Conservation (phyloP, 2,797 vertebrate genomes). For the Emydoidea blandingii region DNA sequence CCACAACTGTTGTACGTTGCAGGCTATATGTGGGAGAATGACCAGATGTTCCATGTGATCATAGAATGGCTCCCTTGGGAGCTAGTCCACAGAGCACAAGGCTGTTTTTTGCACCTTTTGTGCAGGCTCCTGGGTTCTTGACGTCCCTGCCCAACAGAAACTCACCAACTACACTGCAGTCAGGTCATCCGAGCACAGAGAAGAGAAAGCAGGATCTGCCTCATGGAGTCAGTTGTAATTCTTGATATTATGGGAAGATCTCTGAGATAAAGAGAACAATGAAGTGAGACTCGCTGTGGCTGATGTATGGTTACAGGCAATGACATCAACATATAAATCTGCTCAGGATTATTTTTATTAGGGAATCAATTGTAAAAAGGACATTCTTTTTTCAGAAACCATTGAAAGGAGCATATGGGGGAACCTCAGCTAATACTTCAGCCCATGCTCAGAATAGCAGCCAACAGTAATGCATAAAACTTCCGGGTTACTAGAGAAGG, state of each 20-base stretch:
- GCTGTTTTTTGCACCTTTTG: neutral
- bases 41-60: fast-evolving
- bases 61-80: fast-evolving
- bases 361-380: neutral
- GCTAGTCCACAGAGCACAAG: neutral
- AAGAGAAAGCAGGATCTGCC: neutral
- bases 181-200: neutral
- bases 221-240: neutral
- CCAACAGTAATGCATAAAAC: neutral
- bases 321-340: too few species aligned
- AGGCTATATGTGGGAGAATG: neutral
- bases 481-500: neutral
- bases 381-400: neutral
- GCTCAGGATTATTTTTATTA: neutral
- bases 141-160: neutral
- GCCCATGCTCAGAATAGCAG: neutral
- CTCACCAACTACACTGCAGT: neutral
- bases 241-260: neutral
- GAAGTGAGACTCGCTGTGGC: neutral
- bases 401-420: neutral
- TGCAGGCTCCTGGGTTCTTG: fast-evolving
- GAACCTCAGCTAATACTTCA: neutral
- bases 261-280: neutral
- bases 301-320: neutral
- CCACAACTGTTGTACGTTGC: neutral